A percentile compares a stretch with the other conserved stretches of the same genome.
phyloP scores from a whole-genome alignment of 1,140 invertebrate genomes.

The Pachypsylla venusta region DNA sequence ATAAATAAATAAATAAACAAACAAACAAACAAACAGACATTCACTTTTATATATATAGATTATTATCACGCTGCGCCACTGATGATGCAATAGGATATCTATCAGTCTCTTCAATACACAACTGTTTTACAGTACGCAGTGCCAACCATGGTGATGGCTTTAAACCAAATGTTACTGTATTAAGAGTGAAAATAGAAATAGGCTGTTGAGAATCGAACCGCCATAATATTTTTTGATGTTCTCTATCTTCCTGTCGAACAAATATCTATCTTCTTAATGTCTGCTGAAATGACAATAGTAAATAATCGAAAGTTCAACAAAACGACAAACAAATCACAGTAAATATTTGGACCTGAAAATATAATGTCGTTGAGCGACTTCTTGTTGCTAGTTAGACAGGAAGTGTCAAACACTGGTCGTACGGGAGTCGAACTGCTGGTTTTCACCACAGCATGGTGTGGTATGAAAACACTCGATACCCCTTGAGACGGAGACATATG shows the following conservation, averaged over 20 bases:
- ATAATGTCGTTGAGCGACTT: constrained; percentile 18
- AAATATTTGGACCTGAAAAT: constrained; percentile 19
- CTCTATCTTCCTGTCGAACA: not conserved
- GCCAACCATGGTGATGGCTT: not conserved
- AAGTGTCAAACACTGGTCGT: constrained; percentile 19
- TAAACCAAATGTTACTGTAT: not conserved
- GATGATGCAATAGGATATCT: not conserved
- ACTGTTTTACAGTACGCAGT: not conserved
- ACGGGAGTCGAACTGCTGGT: constrained; percentile 16
- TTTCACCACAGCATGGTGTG: constrained; percentile 19
- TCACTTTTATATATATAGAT: no score
- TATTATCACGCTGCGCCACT: not conserved
- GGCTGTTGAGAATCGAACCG: not conserved
- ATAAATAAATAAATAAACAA: no score
- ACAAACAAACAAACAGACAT: no score
- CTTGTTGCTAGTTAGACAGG: constrained; percentile 3
- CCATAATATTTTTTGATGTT: not conserved
- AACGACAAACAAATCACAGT: constrained; percentile 21
- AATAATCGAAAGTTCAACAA: constrained; percentile 11
- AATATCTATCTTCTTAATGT: not conserved
- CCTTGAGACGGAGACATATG: not conserved
- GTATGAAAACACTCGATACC: constrained; percentile 14
- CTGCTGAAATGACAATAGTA: not conserved
- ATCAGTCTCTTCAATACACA: not conserved
- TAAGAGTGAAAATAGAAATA: not conserved